These are phyloP conservation scores for Pheosia gnoma DNA, from an alignment of 2,888 invertebrate species.

Conservation along the genomic window DNA sequence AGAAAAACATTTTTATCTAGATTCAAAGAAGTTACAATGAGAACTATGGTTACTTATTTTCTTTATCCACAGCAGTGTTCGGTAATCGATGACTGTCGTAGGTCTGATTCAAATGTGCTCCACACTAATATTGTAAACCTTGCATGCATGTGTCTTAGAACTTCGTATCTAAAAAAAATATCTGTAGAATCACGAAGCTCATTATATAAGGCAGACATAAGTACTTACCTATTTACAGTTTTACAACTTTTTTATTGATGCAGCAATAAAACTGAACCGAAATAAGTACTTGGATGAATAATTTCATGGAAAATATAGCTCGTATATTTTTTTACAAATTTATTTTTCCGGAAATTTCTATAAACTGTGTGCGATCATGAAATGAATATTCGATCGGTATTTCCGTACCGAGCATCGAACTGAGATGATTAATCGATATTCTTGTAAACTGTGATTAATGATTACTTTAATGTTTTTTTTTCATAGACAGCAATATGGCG, in stretches of 20 bases:
- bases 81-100: too few relatives aligned
- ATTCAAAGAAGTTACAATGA: too few relatives aligned
- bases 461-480: constrained; percentile 23
- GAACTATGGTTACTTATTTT: too few relatives aligned
- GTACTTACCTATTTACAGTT: constrained; percentile 19
- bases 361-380: constrained; percentile 13
- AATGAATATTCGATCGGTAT: constrained; percentile 25
- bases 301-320: constrained; percentile 24
- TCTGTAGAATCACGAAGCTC: background rate
- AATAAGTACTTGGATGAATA: constrained; percentile 18
- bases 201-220: constrained; percentile 9
- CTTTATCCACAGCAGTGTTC: too few relatives aligned
- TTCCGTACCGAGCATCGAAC: constrained; percentile 30
- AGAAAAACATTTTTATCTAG: too few relatives aligned
- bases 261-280: constrained; percentile 17
- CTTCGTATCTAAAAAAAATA: background rate
- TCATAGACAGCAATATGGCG: constrained; percentile 15
- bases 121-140: too few relatives aligned
- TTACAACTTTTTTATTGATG: constrained; percentile 29
- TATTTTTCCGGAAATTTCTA: constrained; percentile 32
- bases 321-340: constrained; percentile 12
- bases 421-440: constrained; percentile 36
- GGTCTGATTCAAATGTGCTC: too few relatives aligned
- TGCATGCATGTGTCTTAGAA: too few relatives aligned
- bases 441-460: constrained; percentile 36